Base-by-base conservation (phyloP, 30 jellyfish, hydroid and myxozoan genomes). In the Turritopsis rubra region DNA sequence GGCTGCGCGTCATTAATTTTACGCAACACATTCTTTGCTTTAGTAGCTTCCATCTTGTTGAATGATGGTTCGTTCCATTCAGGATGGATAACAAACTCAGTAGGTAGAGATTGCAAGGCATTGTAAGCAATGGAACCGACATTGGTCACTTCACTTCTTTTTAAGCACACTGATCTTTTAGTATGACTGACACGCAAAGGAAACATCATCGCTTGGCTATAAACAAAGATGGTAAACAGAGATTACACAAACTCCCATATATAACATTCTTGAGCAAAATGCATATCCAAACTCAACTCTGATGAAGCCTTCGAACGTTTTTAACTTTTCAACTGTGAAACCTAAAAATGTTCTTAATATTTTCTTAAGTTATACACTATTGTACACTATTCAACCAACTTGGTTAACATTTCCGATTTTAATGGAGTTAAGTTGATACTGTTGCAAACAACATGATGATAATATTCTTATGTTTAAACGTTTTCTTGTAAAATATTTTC, bases 61-160 rank as follows among this genome's bases (percentile, higher is more conserved):
- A 68, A 68, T 19, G 28, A 27, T 19, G 77, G 77, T 68, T 68
- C 77, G 21, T 68, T 9, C 77, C 77, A 68, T 27, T 68, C 77
- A 1, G 77, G 77, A 19, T 68, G 77, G 19, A 68, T 68, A 27
- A 68, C 21, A 68, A 68, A 68, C 19, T 68, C 77, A 68, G 28
- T 23, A 17, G 77, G 77, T 68, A 68, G 30, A 68, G 28, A n/a
- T 22, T 27, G 30, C 0, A 27, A 27, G 28, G 77, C 30, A 27
- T 68, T n/a, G 77, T 68, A 68, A 41, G 60, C 13, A 41, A 41
- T 41, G 60, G 60, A 41, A 13, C 60, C 13, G 13, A 41, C 13
- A 13, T 41, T 41, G 13, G 60, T 13, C 60, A 41, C 13, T 41
- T 41, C 60, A 41, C 60, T 41, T 41, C 9, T 41, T 41, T 41